These are phyloP conservation scores for Rhinogobio ventralis DNA, from an alignment of 2,797 vertebrate genomes.

Conservation along the genomic window DNA sequence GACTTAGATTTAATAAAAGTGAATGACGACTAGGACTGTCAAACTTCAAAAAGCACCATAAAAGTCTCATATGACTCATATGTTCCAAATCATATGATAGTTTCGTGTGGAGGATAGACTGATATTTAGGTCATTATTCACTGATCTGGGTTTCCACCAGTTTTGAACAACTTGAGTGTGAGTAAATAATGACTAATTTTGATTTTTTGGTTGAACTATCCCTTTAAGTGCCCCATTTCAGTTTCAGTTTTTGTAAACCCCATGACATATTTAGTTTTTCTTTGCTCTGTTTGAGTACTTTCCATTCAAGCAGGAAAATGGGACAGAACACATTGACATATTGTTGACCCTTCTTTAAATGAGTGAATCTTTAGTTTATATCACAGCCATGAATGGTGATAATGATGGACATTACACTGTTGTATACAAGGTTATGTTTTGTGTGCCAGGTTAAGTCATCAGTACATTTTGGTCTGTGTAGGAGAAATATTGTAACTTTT, in stretches of 20 bases:
- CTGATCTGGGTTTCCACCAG: constrained; percentile 6
- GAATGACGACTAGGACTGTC: background rate
- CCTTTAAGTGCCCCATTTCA: background rate
- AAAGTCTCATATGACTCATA: background rate
- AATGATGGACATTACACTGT: too few species aligned
- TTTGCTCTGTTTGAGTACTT: background rate
- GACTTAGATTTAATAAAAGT: background rate
- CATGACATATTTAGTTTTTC: background rate
- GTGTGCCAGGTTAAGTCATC: background rate
- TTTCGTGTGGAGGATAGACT: background rate
- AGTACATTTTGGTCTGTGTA: background rate
- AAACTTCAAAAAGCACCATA: background rate
- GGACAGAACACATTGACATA: background rate
- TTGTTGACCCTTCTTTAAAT: background rate
- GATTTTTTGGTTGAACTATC: background rate
- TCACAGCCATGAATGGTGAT: background rate
- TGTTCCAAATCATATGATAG: background rate
- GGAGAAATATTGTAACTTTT: background rate
- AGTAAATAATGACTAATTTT: background rate
- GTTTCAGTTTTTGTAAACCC: background rate
- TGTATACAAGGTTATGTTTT: too few species aligned
- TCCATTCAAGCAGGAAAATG: background rate
- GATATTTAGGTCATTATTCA: constrained; percentile 8
- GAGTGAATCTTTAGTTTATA: background rate
- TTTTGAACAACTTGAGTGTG: background rate